phyloP scores from a whole-genome alignment of 2,797 vertebrate species.

The Pteronotus mesoamericanus region DNA sequence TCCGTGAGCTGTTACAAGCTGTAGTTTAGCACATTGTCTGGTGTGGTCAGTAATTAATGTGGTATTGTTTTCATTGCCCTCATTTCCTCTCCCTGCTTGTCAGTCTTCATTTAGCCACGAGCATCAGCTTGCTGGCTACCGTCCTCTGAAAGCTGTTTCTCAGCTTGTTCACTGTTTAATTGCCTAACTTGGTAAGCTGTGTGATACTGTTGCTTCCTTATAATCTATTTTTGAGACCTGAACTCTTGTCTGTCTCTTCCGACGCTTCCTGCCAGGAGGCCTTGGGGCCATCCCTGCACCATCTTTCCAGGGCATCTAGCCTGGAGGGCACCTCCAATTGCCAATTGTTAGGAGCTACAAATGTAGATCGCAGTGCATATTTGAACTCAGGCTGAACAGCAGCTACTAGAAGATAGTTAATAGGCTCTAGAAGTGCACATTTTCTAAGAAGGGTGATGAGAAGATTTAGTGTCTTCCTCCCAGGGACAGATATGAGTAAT shows the following conservation, averaged over 20 bases:
- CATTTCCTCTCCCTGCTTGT: background rate
- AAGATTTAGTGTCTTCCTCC: background rate
- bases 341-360: background rate
- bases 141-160: background rate
- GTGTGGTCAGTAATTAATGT: background rate
- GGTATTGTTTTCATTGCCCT: background rate
- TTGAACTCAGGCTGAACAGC: background rate
- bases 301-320: background rate
- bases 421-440: background rate
- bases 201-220: background rate
- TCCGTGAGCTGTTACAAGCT: background rate
- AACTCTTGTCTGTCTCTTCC: background rate
- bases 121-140: background rate
- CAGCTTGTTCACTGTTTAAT: background rate
- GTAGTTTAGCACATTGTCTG: background rate
- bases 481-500: background rate
- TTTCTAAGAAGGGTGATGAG: background rate
- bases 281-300: background rate
- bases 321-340: background rate
- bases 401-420: background rate
- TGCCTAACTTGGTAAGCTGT: background rate
- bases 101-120: background rate
- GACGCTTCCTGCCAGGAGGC: background rate
- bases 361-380: background rate
- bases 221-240: background rate